Conservation (phyloP, 2,113 vertebrate species). For the Turnix velox region DNA sequence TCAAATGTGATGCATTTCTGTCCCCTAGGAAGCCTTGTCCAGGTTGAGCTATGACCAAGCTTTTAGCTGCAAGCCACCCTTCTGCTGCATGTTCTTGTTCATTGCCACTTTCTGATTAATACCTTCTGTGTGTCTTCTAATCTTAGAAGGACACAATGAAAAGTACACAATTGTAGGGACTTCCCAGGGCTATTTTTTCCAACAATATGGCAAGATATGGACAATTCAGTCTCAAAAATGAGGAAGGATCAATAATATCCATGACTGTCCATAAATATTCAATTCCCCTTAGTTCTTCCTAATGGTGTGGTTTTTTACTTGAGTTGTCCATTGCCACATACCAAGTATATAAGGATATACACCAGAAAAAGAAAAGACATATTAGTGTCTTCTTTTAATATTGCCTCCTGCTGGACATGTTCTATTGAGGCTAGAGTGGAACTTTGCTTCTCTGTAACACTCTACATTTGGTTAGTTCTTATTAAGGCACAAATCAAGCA, state of each 20-base stretch:
- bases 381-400: neutral
- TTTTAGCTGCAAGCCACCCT: neutral
- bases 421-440: neutral
- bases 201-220: neutral
- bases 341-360: neutral
- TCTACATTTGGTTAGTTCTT: neutral
- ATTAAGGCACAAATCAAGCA: slow-evolving; percentile 35
- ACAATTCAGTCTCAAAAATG: neutral
- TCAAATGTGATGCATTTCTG: neutral
- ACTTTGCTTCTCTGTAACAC: neutral
- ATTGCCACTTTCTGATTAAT: neutral
- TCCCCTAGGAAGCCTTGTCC: neutral
- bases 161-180: neutral
- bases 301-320: neutral
- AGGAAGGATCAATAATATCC: neutral
- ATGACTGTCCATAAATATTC: neutral
- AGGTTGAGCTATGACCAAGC: neutral
- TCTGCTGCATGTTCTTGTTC: neutral
- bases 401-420: neutral
- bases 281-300: neutral
- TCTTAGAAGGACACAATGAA: neutral
- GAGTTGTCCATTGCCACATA: neutral
- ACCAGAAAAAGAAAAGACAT: neutral
- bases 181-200: neutral
- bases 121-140: neutral